Evolutionary conservation across 2,888 invertebrate genomes (phyloP).

Genomic region (Chloroclysta siterata): DNA sequence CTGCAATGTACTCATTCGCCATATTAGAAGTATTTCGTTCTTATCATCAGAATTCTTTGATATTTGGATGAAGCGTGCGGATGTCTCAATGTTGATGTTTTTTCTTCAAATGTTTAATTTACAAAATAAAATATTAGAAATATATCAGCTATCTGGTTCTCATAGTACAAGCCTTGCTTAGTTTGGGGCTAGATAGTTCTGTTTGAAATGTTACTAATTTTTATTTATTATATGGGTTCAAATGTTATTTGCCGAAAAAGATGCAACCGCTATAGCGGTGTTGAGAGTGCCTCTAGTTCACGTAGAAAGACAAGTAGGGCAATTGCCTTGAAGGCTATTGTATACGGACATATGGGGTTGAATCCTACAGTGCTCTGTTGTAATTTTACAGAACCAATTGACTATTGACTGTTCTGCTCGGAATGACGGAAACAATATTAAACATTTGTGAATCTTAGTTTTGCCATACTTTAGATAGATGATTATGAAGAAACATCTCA

Average conservation of each 20-base stretch:
- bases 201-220: no score
- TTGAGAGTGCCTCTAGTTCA: no score
- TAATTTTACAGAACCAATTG: conserved; percentile 60
- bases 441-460: conserved; percentile 3
- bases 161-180: no score
- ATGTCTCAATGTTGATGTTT: neutral
- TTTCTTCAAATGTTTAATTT: no score
- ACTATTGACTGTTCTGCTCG: conserved; percentile 29
- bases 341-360: neutral
- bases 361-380: conserved; percentile 43
- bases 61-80: neutral
- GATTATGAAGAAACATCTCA: neutral
- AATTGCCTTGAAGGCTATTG: neutral
- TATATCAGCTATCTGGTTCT: no score
- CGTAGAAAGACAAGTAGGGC: no score
- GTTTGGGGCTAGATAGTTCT: no score
- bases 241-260: no score
- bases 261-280: no score
- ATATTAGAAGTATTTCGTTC: neutral
- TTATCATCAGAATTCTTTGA: neutral
- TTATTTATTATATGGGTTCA: no score
- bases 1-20: neutral
- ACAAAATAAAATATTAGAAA: no score
- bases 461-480: no score
- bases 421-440: conserved; percentile 7